Conservation (phyloP, 1,140 invertebrate genomes). For the Drosophila biarmipes region DNA sequence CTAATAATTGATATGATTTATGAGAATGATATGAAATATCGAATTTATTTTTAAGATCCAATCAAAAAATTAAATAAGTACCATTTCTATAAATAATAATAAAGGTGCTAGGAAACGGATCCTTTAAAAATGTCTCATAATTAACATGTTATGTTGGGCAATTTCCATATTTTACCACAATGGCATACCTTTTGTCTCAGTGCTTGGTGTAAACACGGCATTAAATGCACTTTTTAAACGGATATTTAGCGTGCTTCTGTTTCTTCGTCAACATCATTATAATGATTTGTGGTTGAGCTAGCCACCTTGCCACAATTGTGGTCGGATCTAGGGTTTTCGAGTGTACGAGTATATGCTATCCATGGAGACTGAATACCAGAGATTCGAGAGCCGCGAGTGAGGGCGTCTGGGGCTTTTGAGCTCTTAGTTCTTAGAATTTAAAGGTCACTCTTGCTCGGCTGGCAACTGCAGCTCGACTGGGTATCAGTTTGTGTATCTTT, state of each 20-base stretch:
- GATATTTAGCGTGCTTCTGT: conserved; percentile 39
- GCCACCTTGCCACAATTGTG: conserved; percentile 71
- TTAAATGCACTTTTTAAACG: conserved; percentile 53
- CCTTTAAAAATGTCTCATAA: no score
- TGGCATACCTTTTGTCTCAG: neutral
- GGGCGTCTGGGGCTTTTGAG: conserved; percentile 46
- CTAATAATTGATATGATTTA: no score
- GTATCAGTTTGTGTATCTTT: conserved; percentile 48
- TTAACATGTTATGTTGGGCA: no score
- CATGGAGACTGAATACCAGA: neutral
- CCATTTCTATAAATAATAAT: no score
- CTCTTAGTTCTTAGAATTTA: conserved; percentile 52
- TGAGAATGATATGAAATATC: no score
- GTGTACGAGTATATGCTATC: conserved; percentile 9
- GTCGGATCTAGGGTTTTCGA: conserved; percentile 3
- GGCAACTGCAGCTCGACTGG: conserved; percentile 18
- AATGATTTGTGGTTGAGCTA: conserved; percentile 59
- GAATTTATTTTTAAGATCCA: no score
- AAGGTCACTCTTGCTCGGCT: conserved; percentile 57
- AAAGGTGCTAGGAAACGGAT: no score
- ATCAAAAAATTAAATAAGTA: no score
- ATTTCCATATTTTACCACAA: no score
- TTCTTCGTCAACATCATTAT: conserved; percentile 44
- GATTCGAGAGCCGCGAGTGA: conserved; percentile 7
- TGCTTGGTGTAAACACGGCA: conserved; percentile 33